Evolutionary conservation across 2,113 vertebrate species (phyloP).

Genomic region (Cichladusa arquata): DNA sequence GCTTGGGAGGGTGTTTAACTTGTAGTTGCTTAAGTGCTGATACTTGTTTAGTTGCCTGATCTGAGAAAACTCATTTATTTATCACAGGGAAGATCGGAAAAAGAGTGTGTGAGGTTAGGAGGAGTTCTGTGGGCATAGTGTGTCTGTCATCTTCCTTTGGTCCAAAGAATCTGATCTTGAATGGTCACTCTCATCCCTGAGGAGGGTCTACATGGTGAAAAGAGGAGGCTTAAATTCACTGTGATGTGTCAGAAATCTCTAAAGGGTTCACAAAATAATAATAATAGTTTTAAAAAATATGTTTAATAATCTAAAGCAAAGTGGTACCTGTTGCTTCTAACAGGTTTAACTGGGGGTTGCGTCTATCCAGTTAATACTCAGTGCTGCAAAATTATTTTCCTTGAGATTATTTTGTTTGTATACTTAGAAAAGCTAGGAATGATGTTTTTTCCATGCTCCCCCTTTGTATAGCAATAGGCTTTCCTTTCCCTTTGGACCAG

Average conservation of each 20-base stretch:
- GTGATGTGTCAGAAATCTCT: not conserved
- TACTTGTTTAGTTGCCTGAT: not conserved
- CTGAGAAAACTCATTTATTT: not conserved
- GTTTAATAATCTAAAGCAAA: not conserved
- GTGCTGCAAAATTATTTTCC: not conserved
- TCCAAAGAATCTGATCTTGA: not conserved
- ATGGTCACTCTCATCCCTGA: accelerated
- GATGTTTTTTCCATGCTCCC: not conserved
- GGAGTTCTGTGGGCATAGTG: not conserved
- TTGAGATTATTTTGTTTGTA: not conserved
- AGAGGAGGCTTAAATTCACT: not conserved
- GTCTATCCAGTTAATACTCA: not conserved
- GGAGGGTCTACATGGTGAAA: not conserved
- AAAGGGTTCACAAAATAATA: not conserved
- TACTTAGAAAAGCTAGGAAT: not conserved
- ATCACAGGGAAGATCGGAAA: not conserved
- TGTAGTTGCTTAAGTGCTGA: not conserved
- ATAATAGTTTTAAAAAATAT: too few species aligned
- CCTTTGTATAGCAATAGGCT: not conserved
- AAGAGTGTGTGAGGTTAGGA: not conserved
- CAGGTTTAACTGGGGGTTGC: not conserved
- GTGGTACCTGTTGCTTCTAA: not conserved
- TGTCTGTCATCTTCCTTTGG: not conserved
- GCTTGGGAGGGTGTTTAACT: not conserved
- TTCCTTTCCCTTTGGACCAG: not conserved